Evolutionary conservation across 2,113 vertebrate species (phyloP).

Genomic region (Porphyrio hochstetteri): DNA sequence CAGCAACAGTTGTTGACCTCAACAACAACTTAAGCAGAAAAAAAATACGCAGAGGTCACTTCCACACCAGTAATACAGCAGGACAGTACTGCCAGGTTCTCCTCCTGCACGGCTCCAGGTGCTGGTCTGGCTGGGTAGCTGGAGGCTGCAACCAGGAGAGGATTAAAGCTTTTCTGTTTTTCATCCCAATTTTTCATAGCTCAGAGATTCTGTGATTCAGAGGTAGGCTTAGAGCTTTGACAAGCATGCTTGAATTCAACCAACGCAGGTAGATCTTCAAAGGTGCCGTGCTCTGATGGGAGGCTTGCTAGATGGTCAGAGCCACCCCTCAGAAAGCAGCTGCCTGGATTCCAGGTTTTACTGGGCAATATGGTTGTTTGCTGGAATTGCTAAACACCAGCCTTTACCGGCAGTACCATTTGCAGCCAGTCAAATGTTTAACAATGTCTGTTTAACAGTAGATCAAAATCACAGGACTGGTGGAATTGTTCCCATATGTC

Average conservation of each 20-base stretch:
- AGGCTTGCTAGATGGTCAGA: neutral
- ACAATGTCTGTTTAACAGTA: neutral
- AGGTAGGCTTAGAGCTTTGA: neutral
- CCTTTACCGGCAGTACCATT: neutral
- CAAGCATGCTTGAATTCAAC: neutral
- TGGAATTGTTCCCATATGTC: neutral
- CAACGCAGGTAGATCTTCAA: neutral
- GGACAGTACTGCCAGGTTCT: neutral
- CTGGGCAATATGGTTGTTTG: neutral
- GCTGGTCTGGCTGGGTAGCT: neutral
- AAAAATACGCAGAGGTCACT: neutral
- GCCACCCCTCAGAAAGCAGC: neutral
- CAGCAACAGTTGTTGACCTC: neutral
- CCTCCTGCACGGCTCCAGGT: rapidly evolving
- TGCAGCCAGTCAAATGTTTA: neutral
- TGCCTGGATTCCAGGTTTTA: neutral
- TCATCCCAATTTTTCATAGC: neutral
- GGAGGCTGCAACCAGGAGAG: neutral
- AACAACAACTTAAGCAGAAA: neutral
- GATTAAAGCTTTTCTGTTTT: neutral
- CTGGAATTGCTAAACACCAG: neutral
- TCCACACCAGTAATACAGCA: rapidly evolving
- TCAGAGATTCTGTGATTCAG: neutral
- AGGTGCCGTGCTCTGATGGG: neutral
- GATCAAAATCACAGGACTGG: neutral